These are phyloP conservation scores for Tetranychus cinnabarinus DNA, from an alignment of 1,140 invertebrate species.

Conservation along the genomic window DNA sequence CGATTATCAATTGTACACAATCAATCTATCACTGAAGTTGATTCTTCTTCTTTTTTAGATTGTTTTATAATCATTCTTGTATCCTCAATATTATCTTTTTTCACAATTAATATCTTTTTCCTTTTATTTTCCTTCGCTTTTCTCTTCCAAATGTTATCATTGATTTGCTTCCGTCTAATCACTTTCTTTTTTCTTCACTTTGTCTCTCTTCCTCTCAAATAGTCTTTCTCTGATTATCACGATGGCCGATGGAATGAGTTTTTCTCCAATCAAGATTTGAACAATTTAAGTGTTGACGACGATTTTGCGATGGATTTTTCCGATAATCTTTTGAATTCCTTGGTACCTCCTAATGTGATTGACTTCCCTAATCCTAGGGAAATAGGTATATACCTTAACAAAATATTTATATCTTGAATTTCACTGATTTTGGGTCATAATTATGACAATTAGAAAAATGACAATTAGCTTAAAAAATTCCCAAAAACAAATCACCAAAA, in stretches of 20 bases:
- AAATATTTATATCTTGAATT: conserved; percentile 11
- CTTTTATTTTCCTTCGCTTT: too few relatives aligned
- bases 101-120: too few relatives aligned
- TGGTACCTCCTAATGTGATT: conserved; percentile 65
- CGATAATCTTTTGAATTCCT: conserved; percentile 66
- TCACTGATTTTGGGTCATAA: background rate
- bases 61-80: background rate
- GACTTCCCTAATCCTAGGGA: conserved; percentile 88
- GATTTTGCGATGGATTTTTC: conserved; percentile 49
- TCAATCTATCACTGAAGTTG: too few relatives aligned
- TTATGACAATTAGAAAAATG: too few relatives aligned
- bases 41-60: too few relatives aligned
- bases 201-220: background rate
- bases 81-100: background rate
- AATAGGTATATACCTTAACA: conserved; percentile 40
- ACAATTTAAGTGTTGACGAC: background rate
- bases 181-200: background rate
- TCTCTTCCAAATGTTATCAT: too few relatives aligned
- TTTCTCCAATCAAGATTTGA: too few relatives aligned
- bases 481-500: background rate
- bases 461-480: too few relatives aligned
- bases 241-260: conserved; percentile 50
- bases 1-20: too few relatives aligned
- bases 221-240: conserved; percentile 21
- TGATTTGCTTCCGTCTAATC: too few relatives aligned